Base-by-base conservation (phyloP, 2,113 vertebrate genomes). In the Hyperopisus bebe region DNA sequence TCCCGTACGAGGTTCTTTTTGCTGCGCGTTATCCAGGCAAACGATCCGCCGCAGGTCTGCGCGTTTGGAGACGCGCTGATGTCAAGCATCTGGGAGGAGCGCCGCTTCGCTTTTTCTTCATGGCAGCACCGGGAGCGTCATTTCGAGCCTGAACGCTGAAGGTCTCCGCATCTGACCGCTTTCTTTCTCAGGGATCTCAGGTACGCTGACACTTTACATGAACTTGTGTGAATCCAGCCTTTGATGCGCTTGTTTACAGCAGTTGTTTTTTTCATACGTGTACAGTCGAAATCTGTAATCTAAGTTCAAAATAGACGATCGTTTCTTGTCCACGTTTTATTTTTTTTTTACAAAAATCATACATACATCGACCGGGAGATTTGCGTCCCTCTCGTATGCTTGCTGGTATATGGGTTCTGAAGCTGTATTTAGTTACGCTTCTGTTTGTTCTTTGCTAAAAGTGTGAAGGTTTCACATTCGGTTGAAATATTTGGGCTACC, bases 11-110 rank as follows among this genome's bases (percentile, higher is more conserved):
- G 24, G 55, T n/a, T 62, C 15, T 19, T 21, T 39, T 6, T 85
- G 44, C 24, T 47, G 21, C 44, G 42, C 11, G 9, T 86, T 39
- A 39, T 84, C 21, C 42, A 44, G 21, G 35, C 21, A 46, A 17
- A 19, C 53, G 53, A 55, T 55, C 53, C 53, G 53, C 53, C 7
- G 53, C 82, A 27, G 13, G 80, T 17, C 35, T 62, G 82, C 6
- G n/a, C 62, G 62, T 70, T 31, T 70, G 35, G 53, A 80, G 31
- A 46, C 27, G 70, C 74, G 74, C 31, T 89, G 89, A 89, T 89
- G 89, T 89, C 89, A 89, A 85, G 82, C 39, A n/a, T 11, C 24
- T 27, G 77, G 90, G 90, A 88, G 90, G 90, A 88, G 90, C 89
- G 48, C 62, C 15, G 51, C 46, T 55, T 87, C 35, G 77, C 74